Evolutionary conservation across 2,888 invertebrate species (phyloP).

Genomic region (Sphaeridia pumilis): DNA sequence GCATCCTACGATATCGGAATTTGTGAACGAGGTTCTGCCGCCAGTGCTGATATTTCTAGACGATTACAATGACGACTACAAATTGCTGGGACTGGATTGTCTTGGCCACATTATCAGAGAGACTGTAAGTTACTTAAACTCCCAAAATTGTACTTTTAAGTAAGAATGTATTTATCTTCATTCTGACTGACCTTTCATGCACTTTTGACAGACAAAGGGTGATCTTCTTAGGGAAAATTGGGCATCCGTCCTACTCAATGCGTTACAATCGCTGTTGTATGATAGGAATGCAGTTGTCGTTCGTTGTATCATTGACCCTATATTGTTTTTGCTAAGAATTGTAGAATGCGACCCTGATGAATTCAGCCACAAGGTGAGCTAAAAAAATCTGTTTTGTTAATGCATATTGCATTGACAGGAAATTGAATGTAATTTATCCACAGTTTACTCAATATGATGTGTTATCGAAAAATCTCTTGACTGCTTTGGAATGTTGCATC

Average conservation of each 20-base stretch:
- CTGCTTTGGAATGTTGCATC: constrained; percentile 19
- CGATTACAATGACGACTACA: constrained; percentile 43
- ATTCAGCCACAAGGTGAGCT: too few species aligned
- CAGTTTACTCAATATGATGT: constrained; percentile 27
- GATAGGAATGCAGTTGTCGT: constrained; percentile 41
- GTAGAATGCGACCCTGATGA: constrained; percentile 37
- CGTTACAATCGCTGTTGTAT: constrained; percentile 40
- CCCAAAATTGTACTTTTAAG: too few species aligned
- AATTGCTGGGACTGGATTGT: constrained; percentile 42
- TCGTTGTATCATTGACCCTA: constrained; percentile 41
- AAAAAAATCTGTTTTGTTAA: too few species aligned
- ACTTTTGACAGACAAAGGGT: too few species aligned
- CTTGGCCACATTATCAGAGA: constrained; percentile 43
- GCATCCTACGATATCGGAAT: constrained; percentile 38
- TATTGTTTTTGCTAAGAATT: constrained; percentile 38
- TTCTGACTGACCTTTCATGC: too few species aligned
- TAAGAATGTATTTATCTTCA: too few species aligned
- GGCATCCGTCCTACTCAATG: constrained; percentile 43
- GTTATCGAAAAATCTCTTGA: constrained; percentile 20
- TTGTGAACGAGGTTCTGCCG: constrained; percentile 42
- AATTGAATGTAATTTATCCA: background rate
- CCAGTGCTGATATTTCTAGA: constrained; percentile 45
- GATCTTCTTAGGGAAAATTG: constrained; percentile 43
- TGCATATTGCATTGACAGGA: too few species aligned
- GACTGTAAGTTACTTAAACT: constrained; percentile 41